A percentile compares a stretch with the other conserved stretches of the same genome.
phyloP scores from a whole-genome alignment of 2,888 invertebrate genomes.

The Eupithecia pulchellata region DNA sequence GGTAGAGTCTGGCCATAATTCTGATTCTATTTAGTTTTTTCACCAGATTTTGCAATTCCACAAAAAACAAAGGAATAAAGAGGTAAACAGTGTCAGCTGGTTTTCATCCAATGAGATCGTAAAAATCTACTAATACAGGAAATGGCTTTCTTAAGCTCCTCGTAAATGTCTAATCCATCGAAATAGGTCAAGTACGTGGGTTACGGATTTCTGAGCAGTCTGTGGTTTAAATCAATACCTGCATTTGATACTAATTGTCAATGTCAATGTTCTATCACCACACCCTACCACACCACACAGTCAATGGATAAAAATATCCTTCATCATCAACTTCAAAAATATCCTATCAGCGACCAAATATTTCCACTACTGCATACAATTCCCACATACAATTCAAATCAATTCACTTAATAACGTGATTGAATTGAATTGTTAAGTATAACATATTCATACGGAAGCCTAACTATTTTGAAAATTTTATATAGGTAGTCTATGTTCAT shows the following conservation, averaged over 20 bases:
- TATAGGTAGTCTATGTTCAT: no score
- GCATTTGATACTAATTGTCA: not conserved
- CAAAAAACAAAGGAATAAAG: not conserved
- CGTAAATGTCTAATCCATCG: constrained; percentile 19
- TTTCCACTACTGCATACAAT: no score
- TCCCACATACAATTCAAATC: no score
- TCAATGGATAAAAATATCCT: not conserved
- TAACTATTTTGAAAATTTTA: no score
- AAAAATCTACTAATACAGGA: constrained; percentile 35
- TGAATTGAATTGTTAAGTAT: no score
- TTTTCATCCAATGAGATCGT: constrained; percentile 29
- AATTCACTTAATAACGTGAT: no score
- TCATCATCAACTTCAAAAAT: no score
- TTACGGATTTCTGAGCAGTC: not conserved
- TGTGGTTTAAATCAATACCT: not conserved
- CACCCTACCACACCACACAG: not conserved
- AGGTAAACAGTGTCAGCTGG: constrained; percentile 26
- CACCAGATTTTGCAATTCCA: not conserved
- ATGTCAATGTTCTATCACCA: not conserved
- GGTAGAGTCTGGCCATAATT: no score
- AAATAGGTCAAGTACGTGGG: constrained; percentile 9
- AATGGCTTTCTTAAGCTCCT: constrained; percentile 31
- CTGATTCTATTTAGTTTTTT: not conserved
- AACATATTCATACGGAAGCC: no score
- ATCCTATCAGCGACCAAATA: no score